Percentiles rank a stretch among this genome's conserved stretches.
Evolutionary conservation across 2,797 vertebrate genomes (phyloP).

Genomic region (Morelia viridis): DNA sequence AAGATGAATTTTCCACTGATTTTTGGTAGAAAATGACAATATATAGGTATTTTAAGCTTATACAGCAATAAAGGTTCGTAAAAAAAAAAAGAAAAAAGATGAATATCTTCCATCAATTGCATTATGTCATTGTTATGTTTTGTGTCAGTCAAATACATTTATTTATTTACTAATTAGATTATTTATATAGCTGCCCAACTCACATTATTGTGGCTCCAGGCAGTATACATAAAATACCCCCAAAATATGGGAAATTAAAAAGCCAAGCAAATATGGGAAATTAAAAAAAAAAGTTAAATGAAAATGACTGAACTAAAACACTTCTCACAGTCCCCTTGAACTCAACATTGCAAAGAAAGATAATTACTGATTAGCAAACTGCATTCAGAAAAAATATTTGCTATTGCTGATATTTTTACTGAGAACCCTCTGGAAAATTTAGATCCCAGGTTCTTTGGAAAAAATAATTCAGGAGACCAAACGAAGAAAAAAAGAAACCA

Average conservation of each 20-base stretch:
- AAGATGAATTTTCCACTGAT: background rate
- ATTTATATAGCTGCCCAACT: background rate
- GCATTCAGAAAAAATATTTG: background rate
- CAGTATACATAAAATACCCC: background rate
- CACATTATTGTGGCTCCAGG: background rate
- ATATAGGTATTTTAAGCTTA: background rate
- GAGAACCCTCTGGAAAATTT: background rate
- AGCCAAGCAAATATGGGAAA: too few species aligned
- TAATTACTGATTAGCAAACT: background rate
- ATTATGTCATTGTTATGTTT: background rate
- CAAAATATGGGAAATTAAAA: too few species aligned
- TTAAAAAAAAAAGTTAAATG: background rate
- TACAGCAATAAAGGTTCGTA: background rate
- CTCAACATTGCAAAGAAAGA: background rate
- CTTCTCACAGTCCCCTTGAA: background rate
- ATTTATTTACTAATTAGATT: too few species aligned
- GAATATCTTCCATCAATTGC: background rate
- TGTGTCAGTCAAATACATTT: background rate
- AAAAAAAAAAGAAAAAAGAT: background rate
- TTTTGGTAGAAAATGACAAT: background rate
- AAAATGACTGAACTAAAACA: background rate
- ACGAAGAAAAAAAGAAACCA: too few species aligned
- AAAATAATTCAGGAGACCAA: background rate
- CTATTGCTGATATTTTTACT: background rate
- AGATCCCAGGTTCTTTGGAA: too few species aligned